These are phyloP conservation scores for Torymus aiolomorphi DNA, from an alignment of 2,888 invertebrate genomes.

Conservation along the genomic window DNA sequence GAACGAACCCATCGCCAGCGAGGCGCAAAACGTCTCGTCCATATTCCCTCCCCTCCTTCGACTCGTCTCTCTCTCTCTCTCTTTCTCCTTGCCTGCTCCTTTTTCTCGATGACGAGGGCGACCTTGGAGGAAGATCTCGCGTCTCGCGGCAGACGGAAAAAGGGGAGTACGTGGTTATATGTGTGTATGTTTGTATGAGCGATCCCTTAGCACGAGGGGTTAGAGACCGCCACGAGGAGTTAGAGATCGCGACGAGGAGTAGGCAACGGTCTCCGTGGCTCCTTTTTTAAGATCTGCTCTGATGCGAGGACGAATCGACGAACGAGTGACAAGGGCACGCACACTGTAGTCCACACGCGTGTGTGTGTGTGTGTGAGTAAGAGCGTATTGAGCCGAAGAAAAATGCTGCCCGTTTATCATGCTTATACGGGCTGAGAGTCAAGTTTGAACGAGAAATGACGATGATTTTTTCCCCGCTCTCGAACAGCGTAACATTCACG, in stretches of 20 bases:
- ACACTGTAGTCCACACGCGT: background rate
- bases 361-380: background rate
- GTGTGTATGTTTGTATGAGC: background rate
- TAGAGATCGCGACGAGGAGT: slow-evolving; percentile 8
- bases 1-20: slow-evolving; percentile 48
- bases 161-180: background rate
- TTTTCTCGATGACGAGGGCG: slow-evolving; percentile 1
- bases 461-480: background rate
- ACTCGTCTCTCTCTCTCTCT: slow-evolving; percentile 7
- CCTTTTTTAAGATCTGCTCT: background rate
- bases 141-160: background rate
- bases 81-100: slow-evolving; percentile 1
- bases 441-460: slow-evolving; percentile 11
- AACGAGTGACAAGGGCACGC: slow-evolving; percentile 21
- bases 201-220: slow-evolving; percentile 17
- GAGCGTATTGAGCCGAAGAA: background rate
- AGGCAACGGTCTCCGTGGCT: background rate
- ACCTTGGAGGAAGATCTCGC: slow-evolving; percentile 28
- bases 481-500: no score
- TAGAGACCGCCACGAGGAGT: slow-evolving; percentile 9
- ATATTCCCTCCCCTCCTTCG: slow-evolving; percentile 5
- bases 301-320: background rate
- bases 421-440: slow-evolving; percentile 15
- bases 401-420: background rate
- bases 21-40: slow-evolving; percentile 34